Evolutionary conservation across 2,888 invertebrate genomes (phyloP).

Genomic region (Asteroscopus sphinx): DNA sequence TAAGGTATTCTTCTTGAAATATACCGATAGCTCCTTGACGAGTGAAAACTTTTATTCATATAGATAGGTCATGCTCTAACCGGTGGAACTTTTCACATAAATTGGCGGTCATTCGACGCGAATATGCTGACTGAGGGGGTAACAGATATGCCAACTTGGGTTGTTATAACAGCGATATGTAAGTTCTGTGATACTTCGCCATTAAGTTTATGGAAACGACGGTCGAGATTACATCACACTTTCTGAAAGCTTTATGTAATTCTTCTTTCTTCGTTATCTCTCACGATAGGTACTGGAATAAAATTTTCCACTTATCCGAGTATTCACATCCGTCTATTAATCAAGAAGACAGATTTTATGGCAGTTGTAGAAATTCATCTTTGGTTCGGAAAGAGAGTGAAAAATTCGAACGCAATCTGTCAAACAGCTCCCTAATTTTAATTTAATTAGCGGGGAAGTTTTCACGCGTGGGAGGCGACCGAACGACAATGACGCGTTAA

Average conservation of each 20-base stretch:
- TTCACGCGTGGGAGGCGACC: slow-evolving; percentile 81
- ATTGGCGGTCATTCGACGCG: slow-evolving; percentile 90
- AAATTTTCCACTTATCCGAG: slow-evolving; percentile 66
- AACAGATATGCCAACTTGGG: slow-evolving; percentile 90
- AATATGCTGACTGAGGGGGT: slow-evolving; percentile 89
- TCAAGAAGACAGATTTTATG: slow-evolving; percentile 77
- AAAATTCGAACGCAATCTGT: slow-evolving; percentile 84
- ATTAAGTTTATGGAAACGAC: slow-evolving; percentile 89
- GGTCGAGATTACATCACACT: slow-evolving; percentile 88
- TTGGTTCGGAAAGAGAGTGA: slow-evolving; percentile 67
- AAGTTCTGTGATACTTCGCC: slow-evolving; percentile 89
- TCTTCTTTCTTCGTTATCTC: slow-evolving; percentile 78
- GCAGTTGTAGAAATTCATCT: slow-evolving; percentile 74
- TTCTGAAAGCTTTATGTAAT: slow-evolving; percentile 88
- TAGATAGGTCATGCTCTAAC: slow-evolving; percentile 87
- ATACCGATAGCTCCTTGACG: slow-evolving; percentile 84
- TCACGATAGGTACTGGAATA: slow-evolving; percentile 67
- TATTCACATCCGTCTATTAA: slow-evolving; percentile 74
- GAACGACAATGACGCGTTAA: slow-evolving; percentile 87
- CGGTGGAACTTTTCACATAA: slow-evolving; percentile 88
- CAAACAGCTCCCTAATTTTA: slow-evolving; percentile 85
- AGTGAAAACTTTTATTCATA: slow-evolving; percentile 86
- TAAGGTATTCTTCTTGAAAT: slow-evolving; percentile 83
- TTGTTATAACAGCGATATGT: slow-evolving; percentile 90
- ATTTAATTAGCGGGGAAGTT: slow-evolving; percentile 86